These are phyloP conservation scores for Drosophila nigritarsus DNA, from an alignment of 2,888 invertebrate species.

Conservation along the genomic window DNA sequence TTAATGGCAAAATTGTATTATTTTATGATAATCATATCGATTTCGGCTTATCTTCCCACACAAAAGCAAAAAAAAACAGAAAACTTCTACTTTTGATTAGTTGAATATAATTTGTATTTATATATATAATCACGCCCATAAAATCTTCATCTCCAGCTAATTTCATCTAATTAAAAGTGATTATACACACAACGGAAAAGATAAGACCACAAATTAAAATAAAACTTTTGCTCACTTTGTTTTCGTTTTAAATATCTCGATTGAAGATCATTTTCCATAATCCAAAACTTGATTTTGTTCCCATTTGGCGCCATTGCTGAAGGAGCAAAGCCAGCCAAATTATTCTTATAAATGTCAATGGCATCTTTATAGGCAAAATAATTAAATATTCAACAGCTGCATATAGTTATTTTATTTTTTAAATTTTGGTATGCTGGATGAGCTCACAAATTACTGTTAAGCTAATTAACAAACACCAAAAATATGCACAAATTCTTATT, in stretches of 20 bases:
- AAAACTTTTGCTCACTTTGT: constrained; percentile 14
- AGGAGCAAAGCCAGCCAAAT: neutral
- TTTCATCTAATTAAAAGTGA: neutral
- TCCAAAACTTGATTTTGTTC: constrained; percentile 36
- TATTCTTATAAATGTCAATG: constrained; percentile 36
- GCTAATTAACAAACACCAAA: constrained; percentile 21
- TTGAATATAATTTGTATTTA: neutral
- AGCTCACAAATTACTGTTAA: constrained; percentile 56
- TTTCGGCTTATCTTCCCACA: too few species aligned
- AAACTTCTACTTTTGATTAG: neutral
- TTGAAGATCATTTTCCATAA: constrained; percentile 5
- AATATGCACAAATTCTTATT: constrained; percentile 25
- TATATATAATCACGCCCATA: neutral
- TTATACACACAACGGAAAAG: neutral
- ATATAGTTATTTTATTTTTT: neutral
- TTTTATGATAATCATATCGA: neutral
- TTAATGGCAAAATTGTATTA: neutral
- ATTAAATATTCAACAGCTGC: constrained; percentile 52
- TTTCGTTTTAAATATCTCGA: constrained; percentile 6
- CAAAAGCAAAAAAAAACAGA: too few species aligned
- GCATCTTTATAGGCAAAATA: constrained; percentile 33
- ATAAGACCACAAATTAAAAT: constrained; percentile 23
- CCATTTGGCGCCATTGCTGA: neutral
- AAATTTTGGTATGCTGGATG: constrained; percentile 64
- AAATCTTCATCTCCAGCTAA: neutral